Conservation (phyloP, 2,888 invertebrate genomes). For the Hypomecis punctinalis region DNA sequence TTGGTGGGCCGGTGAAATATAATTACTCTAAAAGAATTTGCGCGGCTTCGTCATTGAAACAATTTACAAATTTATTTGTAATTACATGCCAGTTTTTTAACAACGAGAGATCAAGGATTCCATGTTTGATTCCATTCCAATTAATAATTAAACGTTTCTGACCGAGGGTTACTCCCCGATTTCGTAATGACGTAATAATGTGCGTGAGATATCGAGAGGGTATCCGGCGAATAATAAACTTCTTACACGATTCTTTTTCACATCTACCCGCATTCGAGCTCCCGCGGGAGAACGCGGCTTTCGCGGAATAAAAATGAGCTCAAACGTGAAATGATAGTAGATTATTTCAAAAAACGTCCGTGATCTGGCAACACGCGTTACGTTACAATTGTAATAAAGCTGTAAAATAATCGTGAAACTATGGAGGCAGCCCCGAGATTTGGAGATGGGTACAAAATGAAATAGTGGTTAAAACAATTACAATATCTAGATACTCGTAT, state of each 20-base stretch:
- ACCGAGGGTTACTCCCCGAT: conserved; percentile 7
- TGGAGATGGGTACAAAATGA: no score
- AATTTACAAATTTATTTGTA: no score
- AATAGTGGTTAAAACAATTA: no score
- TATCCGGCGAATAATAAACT: conserved; percentile 9
- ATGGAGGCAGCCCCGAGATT: no score
- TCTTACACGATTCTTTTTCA: conserved; percentile 5
- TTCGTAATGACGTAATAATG: conserved; percentile 24
- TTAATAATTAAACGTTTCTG: conserved; percentile 15
- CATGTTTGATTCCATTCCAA: no score
- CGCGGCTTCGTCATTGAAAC: no score
- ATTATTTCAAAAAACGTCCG: background rate
- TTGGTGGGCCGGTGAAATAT: no score
- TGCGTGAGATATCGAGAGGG: conserved; percentile 12
- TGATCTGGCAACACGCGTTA: background rate
- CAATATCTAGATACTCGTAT: no score
- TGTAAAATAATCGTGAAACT: background rate
- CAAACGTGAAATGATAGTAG: background rate
- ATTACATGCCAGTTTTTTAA: no score
- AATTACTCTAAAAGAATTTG: no score
- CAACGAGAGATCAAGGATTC: no score
- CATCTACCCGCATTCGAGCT: conserved; percentile 5
- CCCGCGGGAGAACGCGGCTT: conserved; percentile 1
- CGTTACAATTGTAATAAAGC: background rate
- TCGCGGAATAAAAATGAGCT: conserved; percentile 12